Conservation (phyloP, 2,888 invertebrate genomes). For the Trisateles emortualis region DNA sequence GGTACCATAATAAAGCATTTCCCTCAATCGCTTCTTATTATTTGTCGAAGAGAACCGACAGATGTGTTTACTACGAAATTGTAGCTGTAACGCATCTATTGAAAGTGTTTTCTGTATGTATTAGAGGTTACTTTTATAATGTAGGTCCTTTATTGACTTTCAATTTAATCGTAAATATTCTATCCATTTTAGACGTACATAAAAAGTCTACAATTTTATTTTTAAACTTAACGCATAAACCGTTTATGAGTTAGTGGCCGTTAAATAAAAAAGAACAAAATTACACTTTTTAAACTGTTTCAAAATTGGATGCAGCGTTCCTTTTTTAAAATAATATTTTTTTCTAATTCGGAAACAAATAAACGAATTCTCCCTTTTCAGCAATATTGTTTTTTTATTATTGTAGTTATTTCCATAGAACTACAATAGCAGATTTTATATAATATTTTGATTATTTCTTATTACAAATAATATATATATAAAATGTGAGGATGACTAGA, state of each 20-base stretch:
- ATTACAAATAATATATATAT: no score
- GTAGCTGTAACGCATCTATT: no score
- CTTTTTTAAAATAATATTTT: neutral
- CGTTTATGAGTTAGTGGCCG: conserved; percentile 19
- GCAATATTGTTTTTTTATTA: no score
- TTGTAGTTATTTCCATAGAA: no score
- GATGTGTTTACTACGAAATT: conserved; percentile 8
- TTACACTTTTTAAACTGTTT: neutral
- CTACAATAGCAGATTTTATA: no score
- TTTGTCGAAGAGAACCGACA: conserved; percentile 13
- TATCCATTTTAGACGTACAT: conserved; percentile 31
- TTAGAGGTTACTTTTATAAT: no score
- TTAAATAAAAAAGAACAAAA: neutral
- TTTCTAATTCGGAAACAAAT: no score
- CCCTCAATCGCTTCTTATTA: conserved; percentile 24
- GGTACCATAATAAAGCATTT: conserved; percentile 31
- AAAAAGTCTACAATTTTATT: conserved; percentile 30
- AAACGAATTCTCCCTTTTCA: no score
- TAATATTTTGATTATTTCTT: no score
- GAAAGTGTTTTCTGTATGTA: no score
- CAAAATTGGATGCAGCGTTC: neutral
- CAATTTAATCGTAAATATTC: conserved; percentile 34
- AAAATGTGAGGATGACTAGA: no score
- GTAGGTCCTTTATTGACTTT: conserved; percentile 5
- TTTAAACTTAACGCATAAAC: conserved; percentile 37